Conservation (phyloP, 53 echinoderm and acorn worm genomes). For the Arbacia lixula region DNA sequence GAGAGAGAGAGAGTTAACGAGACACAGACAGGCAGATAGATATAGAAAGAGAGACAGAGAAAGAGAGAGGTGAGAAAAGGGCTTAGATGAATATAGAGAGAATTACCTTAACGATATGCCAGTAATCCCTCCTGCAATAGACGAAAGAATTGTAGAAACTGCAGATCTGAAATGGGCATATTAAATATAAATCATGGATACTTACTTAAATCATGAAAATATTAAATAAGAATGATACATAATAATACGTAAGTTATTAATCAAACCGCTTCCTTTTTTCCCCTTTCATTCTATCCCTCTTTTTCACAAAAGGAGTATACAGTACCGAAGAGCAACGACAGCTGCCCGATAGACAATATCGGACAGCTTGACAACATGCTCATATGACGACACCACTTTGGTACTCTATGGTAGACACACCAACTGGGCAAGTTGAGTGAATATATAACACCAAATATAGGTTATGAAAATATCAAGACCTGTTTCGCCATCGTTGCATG, state of each 20-base stretch:
- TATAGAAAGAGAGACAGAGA: no score
- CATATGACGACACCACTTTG: no score
- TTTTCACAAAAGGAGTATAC: not conserved
- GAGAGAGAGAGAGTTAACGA: no score
- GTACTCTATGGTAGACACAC: no score
- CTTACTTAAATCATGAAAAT: no score
- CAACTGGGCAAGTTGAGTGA: no score
- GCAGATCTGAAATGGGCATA: conserved; percentile 63
- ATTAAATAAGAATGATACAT: no score
- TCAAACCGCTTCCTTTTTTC: not conserved
- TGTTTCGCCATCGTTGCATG: no score
- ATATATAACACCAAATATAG: no score
- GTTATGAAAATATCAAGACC: no score
- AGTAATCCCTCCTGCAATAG: conserved; percentile 81
- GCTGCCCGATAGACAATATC: conserved; percentile 82
- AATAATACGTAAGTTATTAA: not conserved
- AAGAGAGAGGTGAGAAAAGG: not conserved
- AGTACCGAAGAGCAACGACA: conserved; percentile 81
- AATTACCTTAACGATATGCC: conserved; percentile 68
- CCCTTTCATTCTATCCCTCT: not conserved
- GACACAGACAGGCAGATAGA: not conserved
- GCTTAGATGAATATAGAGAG: not conserved
- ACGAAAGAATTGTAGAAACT: conserved; percentile 76
- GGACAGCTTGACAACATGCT: no score
- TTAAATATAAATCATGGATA: not conserved